Conservation (phyloP, 2,888 invertebrate species). For the Rhingia campestris region DNA sequence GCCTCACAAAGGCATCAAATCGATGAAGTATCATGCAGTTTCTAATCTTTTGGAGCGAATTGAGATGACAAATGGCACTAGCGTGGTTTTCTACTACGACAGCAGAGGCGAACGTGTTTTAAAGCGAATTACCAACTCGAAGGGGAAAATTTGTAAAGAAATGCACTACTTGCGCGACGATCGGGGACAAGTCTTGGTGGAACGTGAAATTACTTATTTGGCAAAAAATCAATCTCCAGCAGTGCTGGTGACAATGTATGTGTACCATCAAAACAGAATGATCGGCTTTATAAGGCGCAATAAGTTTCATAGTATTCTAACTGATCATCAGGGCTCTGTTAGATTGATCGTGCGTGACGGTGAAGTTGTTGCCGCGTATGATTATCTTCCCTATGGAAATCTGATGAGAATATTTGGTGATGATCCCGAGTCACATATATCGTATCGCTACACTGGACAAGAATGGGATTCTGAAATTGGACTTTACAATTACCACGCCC, state of each 20-base stretch:
- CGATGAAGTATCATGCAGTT: constrained; percentile 71
- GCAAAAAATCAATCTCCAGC: constrained; percentile 13
- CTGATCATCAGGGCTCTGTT: constrained; percentile 75
- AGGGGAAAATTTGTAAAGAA: constrained; percentile 15
- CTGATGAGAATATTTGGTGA: constrained; percentile 61
- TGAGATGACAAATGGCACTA: constrained; percentile 14
- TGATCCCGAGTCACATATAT: constrained; percentile 55
- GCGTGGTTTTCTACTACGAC: constrained; percentile 39
- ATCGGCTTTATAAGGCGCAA: constrained; percentile 47
- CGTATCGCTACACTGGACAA: constrained; percentile 75
- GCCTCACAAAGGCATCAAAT: constrained; percentile 65
- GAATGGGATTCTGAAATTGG: constrained; percentile 76
- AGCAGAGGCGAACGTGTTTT: constrained; percentile 40
- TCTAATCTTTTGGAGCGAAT: constrained; percentile 34
- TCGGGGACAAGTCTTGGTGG: constrained; percentile 30
- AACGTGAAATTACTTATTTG: constrained; percentile 27
- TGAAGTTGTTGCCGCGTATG: constrained; percentile 75
- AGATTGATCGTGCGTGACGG: constrained; percentile 67
- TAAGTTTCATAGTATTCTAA: constrained; percentile 64
- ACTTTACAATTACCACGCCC: constrained; percentile 75
- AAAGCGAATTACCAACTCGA: constrained; percentile 3
- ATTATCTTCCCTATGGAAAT: constrained; percentile 76
- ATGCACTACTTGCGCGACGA: constrained; percentile 55
- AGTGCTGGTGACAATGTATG: constrained; percentile 40
- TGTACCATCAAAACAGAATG: constrained; percentile 39